Base-by-base conservation (phyloP, 1,140 invertebrate species). In the Oryctes rhinoceros region DNA sequence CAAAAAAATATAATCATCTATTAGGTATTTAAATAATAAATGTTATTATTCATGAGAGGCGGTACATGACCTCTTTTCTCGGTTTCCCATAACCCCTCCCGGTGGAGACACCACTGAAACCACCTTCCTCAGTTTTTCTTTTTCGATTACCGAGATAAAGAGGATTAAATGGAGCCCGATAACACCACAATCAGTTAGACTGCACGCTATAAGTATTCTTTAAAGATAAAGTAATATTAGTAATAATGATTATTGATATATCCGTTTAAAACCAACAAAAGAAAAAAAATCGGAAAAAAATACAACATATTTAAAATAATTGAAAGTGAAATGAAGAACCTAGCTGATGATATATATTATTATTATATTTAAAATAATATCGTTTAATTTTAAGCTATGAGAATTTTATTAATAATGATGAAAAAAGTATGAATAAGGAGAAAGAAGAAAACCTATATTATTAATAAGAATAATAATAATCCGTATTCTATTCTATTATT, bases 171-270 rank as follows among this genome's bases (percentile, higher is more conserved):
- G 71, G 44, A 48, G n/a, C 78, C 78, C 76, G 83, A 84, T 86
- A 86, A 87, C 86, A 87, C 86, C 86, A 87, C 86, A 87, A 87
- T 87, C 86, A 87, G 85, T 86, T 87, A 87, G 86, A 87, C 86
- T 87, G 86, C 86, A 87, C 86, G 83, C 84, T 86, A 18, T 71
- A 80, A 87, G 84, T 86, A 87, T 87, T 87, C 85, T 87, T 59
- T 87, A 86, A 86, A 84, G 85, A 85, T 39, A 39, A 39, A 39
- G 39, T 39, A 86, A 85, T 85, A 82, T 86, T 71, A 71, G 65
- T 71, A 71, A 71, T 71, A 71, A 71, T 35, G 20, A 71, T 59
- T 39, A 59, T n/a, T 59, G 20, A 71, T 71, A 71, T 37, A 35
- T 30, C 20, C 24, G 13, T 37, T 35, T 71, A 71, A 59, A 59